These are phyloP conservation scores for Phrynocephalus guinanensis DNA, from an alignment of 2,797 vertebrate species.

Conservation along the genomic window DNA sequence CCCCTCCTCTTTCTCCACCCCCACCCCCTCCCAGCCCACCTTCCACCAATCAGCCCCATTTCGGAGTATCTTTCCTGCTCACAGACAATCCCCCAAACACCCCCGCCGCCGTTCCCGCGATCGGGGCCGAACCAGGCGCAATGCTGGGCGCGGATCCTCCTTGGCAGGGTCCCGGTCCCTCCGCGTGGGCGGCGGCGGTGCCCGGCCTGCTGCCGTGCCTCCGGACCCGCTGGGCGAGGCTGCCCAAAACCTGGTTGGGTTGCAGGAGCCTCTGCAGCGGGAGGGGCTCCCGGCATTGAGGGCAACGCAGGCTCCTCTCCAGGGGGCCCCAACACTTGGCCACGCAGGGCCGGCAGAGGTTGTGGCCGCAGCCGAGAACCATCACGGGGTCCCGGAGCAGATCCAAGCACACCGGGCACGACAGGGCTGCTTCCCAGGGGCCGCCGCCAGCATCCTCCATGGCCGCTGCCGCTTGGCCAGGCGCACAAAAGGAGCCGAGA, in stretches of 20 bases:
- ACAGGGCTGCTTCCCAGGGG: background rate
- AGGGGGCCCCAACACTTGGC: background rate
- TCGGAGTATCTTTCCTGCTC: slow-evolving; percentile 15
- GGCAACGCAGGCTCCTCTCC: slow-evolving; percentile 10
- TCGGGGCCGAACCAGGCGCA: slow-evolving; percentile 17
- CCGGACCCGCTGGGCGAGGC: background rate
- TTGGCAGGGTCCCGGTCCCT: background rate
- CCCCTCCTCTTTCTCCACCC: background rate
- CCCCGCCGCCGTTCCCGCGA: slow-evolving; percentile 3
- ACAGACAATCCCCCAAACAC: slow-evolving; percentile 20
- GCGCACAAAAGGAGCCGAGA: background rate
- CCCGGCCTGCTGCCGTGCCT: no score
- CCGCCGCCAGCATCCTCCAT: background rate
- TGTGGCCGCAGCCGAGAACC: slow-evolving; percentile 7
- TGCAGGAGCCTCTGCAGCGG: background rate
- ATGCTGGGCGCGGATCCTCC: background rate
- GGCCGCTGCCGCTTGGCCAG: background rate
- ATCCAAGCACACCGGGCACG: background rate
- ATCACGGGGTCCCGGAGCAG: background rate
- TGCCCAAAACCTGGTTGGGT: background rate
- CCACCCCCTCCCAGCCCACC: background rate
- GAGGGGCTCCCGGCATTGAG: background rate
- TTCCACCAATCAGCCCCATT: background rate
- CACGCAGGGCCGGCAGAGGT: background rate
- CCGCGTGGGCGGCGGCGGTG: background rate